Base-by-base conservation (phyloP, 1,140 invertebrate genomes). In the Mamestra configurata region DNA sequence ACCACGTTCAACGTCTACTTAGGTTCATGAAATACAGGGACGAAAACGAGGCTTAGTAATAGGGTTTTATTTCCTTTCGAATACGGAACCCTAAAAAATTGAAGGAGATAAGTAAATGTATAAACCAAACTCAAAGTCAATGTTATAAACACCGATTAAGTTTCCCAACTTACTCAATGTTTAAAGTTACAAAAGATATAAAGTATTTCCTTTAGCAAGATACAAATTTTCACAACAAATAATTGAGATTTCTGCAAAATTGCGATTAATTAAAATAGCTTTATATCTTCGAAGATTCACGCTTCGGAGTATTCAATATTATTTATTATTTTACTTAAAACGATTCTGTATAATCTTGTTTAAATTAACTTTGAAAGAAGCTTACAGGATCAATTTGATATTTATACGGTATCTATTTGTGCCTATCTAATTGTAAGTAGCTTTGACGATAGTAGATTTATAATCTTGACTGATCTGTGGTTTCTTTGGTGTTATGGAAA, bases 201-300 rank as follows among this genome's bases (percentile, higher is more conserved):
- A 64, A 64, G 35, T 64, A 64, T 64, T 64, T 37, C 35, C 31
- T 11, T 15, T 4, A 57, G 24, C 59, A 64, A 64, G 59, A 37
- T 20, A 64, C 31, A 40, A 64, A 64, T 40, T 64, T n/a, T 64
- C 35, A 55, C 22, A 64, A 64, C 59, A 64, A 64, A 64, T 64
- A 64, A 64, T 64, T 64, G 59, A 64, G 59, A 64, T 64, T 64
- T 64, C 18, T 37, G 59, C 35, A 40, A 64, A 40, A 64, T 64
- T 31, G 31, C 31, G 59, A 64, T 64, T 64, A 64, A 64, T 64
- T 64, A 64, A 64, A 64, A 64, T 64, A 64, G 59, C 59, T 64
- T 64, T 40, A 31, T 64, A 37, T 64, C 31, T 64, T 64, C 35
- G 35, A 37, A 35, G 59, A 64, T 64, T 64, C 35, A 37, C 35